phyloP scores from a whole-genome alignment of 64 coral and sea anemone species.

The Stichodactyla mertensii region DNA sequence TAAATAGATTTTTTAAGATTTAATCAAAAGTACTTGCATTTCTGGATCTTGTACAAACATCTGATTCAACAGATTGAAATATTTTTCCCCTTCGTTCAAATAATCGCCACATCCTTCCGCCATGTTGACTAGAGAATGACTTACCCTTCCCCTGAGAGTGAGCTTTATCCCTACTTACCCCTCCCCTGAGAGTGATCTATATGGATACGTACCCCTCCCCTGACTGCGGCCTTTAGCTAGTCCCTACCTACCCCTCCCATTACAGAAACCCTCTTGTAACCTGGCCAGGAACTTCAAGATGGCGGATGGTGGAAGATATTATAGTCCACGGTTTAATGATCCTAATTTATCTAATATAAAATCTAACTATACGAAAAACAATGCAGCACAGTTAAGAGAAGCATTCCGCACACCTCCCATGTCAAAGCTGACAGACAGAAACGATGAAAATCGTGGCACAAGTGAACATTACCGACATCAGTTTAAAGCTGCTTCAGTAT shows the following conservation, averaged over 20 bases:
- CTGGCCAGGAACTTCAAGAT: slow-evolving; percentile 36
- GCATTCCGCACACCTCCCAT: neutral
- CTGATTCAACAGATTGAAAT: slow-evolving; percentile 43
- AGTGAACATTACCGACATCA: neutral
- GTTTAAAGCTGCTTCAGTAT: neutral
- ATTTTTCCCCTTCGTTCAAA: slow-evolving; percentile 25
- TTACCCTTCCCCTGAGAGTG: neutral
- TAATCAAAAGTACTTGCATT: slow-evolving; percentile 31
- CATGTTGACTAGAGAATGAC: slow-evolving; percentile 38
- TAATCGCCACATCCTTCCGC: slow-evolving; percentile 28
- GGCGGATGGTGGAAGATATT: slow-evolving; percentile 51
- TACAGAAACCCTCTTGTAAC: neutral
- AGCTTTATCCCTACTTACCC: neutral
- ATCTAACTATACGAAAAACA: neutral
- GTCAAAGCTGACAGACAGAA: neutral
- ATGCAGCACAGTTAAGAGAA: neutral
- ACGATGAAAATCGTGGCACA: neutral
- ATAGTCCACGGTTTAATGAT: neutral
- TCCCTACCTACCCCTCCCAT: neutral
- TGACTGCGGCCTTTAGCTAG: too few species aligned
- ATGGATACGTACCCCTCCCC: neutral
- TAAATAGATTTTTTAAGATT: neutral
- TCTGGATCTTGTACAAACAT: slow-evolving; percentile 45
- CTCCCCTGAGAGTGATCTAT: neutral
- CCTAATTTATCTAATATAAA: neutral